Evolutionary conservation across 2,797 vertebrate genomes (phyloP), one percentile per base, ranked within the genome.

Genomic region (Sebastes jordani): DNA sequence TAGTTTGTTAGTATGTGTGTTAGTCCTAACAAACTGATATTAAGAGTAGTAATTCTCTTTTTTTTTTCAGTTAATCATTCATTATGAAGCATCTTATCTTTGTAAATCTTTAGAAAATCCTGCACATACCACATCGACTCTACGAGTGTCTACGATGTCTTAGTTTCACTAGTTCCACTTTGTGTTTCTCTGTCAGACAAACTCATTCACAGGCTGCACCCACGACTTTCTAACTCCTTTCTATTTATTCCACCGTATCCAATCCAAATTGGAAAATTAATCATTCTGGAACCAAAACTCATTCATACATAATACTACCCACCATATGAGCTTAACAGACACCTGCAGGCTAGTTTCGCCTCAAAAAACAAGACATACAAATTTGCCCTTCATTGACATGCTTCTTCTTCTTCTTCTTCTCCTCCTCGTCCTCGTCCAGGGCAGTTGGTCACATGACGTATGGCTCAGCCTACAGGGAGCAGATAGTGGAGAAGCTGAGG

Each of bases 371-470:
- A 8, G 4, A 22, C 25, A 4, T 49, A 22, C 14, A 30, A 7
- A 1, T 30, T 25, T 66, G 16, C 2, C 29, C 7, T 7, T 14
- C 5, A 62, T 11, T 32, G 11, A 34, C 13, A 16, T 42, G 38
- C 14, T 42, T 42, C 10, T 64, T 63, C 29, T 42, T 42, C 10
- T 64, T 63, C 29, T 59, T 59, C 23, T 1, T 58, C 56, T 25
- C 7, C 25, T 29, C 14, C 14, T 20, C 46, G 16, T 23, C 8
- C 22, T 42, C 42, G 2, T 68, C 3, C 87, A 99, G 98, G 99
- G 98, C 99, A 8, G 96, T 97, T 10, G 98, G 98, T 74, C 94
- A 99, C 91, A 95, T 96, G 90, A 90, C 96, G 0, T 99, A 99
- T 3, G 98, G 99, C 34, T 93, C 54, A 34, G 93, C 90, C 80